phyloP scores from a whole-genome alignment of 1,140 invertebrate genomes.

The Dendrolimus punctatus region DNA sequence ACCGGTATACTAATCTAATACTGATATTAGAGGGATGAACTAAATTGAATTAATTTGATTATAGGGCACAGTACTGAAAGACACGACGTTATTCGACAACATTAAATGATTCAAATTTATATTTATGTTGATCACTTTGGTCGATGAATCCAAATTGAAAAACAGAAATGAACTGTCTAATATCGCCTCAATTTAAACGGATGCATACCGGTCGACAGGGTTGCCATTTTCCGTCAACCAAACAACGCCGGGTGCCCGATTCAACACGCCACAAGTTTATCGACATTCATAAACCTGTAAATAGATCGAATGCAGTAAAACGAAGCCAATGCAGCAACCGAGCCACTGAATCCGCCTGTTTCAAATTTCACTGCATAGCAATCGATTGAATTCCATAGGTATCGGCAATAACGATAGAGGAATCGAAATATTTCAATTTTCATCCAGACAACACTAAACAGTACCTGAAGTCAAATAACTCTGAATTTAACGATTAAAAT shows the following conservation, averaged over 20 bases:
- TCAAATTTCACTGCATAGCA: conserved; percentile 51
- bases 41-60: too few relatives aligned
- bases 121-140: too few relatives aligned
- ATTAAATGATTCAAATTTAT: too few relatives aligned
- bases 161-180: too few relatives aligned
- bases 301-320: conserved; percentile 60
- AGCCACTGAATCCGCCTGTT: conserved; percentile 28
- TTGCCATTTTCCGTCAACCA: conserved; percentile 20
- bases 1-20: too few relatives aligned
- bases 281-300: conserved; percentile 50
- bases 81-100: too few relatives aligned
- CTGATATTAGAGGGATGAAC: too few relatives aligned
- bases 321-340: conserved; percentile 10
- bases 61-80: too few relatives aligned
- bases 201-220: conserved; percentile 5
- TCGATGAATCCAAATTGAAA: too few relatives aligned
- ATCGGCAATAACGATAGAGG: conserved; percentile 18
- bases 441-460: too few relatives aligned
- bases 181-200: not conserved
- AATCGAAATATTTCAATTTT: conserved; percentile 11
- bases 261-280: conserved; percentile 33
- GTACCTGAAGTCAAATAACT: too few relatives aligned
- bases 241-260: conserved; percentile 15
- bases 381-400: conserved; percentile 46
- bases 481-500: too few relatives aligned